Percentiles rank a stretch among this genome's conserved stretches.
phyloP scores from a whole-genome alignment of 2,113 vertebrate genomes.

The Cygnus buccinator region DNA sequence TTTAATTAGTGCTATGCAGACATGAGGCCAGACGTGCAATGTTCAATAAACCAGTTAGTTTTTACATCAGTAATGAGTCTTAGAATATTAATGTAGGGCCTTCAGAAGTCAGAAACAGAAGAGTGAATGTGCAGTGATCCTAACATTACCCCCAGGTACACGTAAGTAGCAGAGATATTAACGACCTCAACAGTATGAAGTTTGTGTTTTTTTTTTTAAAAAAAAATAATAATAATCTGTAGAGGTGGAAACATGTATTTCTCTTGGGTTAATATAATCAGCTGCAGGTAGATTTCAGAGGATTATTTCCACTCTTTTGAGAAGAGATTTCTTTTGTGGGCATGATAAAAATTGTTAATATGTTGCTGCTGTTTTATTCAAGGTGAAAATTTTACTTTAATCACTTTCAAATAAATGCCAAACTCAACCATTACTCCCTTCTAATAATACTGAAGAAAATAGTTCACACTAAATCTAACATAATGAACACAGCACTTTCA shows the following conservation, averaged over 20 bases:
- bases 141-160: constrained; percentile 45
- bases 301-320: constrained; percentile 70
- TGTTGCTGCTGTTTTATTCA: constrained; percentile 68
- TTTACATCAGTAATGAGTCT: constrained; percentile 68
- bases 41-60: constrained; percentile 74
- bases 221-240: background rate
- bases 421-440: constrained; percentile 61
- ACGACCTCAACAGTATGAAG: constrained; percentile 3
- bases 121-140: constrained; percentile 48
- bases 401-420: constrained; percentile 74
- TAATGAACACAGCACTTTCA: constrained; percentile 72
- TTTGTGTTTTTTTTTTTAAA: too few relatives aligned
- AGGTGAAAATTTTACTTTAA: constrained; percentile 77
- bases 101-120: constrained; percentile 61
- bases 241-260: constrained; percentile 52
- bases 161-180: constrained; percentile 43
- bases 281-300: constrained; percentile 72
- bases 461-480: constrained; percentile 73
- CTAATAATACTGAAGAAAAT: constrained; percentile 74
- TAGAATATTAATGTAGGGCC: constrained; percentile 70
- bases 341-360: constrained; percentile 75
- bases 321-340: constrained; percentile 70
- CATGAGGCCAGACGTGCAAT: constrained; percentile 61
- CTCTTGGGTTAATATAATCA: constrained; percentile 61
- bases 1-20: constrained; percentile 73